Percentiles rank a stretch among this genome's conserved stretches.
These are phyloP conservation scores for Agriotes lineatus DNA, from an alignment of 2,888 invertebrate genomes.

Conservation along the genomic window DNA sequence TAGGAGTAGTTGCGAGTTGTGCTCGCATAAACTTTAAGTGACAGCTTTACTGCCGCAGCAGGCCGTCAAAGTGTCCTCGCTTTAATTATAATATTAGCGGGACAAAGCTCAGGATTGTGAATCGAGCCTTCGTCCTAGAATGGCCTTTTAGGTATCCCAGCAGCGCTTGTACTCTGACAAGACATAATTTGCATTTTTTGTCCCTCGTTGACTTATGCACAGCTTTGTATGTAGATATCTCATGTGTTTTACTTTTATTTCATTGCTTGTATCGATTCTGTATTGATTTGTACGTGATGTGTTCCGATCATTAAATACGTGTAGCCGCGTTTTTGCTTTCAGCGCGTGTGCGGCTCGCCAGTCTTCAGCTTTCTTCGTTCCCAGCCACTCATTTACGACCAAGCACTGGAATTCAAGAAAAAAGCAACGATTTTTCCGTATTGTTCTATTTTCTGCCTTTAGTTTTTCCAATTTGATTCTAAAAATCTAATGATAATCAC, in stretches of 20 bases:
- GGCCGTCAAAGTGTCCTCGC: conserved; percentile 60
- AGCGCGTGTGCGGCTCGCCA: not conserved
- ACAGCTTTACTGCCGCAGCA: conserved; percentile 58
- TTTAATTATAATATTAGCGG: conserved; percentile 63
- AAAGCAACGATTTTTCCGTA: not conserved
- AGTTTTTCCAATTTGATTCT: too few relatives aligned
- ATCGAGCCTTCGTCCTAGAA: conserved; percentile 50
- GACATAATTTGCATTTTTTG: conserved; percentile 58
- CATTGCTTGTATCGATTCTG: conserved; percentile 42
- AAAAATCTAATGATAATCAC: too few relatives aligned
- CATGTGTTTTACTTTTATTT: conserved; percentile 48
- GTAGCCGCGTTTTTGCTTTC: not conserved
- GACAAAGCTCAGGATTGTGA: conserved; percentile 54
- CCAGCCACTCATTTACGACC: too few relatives aligned
- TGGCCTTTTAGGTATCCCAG: conserved; percentile 52
- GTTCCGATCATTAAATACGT: conserved; percentile 29
- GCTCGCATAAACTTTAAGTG: conserved; percentile 54
- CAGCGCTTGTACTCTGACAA: conserved; percentile 53
- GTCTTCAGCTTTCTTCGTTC: not conserved
- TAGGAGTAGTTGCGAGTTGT: conserved; percentile 42
- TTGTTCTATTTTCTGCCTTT: too few relatives aligned
- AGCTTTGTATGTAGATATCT: conserved; percentile 51
- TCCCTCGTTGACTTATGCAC: conserved; percentile 55
- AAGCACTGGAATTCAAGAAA: too few relatives aligned
- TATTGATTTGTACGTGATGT: conserved; percentile 42